These are phyloP conservation scores for Seira musarum DNA, from an alignment of 2,888 invertebrate genomes.

Conservation along the genomic window DNA sequence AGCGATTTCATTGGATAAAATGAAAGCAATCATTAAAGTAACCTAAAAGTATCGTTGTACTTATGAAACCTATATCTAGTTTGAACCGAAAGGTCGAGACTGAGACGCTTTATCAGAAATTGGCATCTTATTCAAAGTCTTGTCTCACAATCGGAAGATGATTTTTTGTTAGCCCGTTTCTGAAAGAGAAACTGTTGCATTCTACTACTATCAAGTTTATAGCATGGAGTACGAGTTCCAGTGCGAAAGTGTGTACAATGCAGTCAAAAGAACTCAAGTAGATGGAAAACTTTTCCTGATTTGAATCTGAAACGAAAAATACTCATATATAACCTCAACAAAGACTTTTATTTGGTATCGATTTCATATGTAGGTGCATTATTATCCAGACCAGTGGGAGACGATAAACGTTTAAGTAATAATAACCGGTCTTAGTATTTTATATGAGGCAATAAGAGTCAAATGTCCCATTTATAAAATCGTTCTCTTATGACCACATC, in stretches of 20 bases:
- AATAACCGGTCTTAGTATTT: conserved; percentile 22
- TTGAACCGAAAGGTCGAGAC: no score
- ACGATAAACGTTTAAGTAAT: conserved; percentile 33
- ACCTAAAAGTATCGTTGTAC: no score
- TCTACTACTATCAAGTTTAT: conserved; percentile 25
- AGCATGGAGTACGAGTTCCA: not conserved
- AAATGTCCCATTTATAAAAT: conserved; percentile 35
- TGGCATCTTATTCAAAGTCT: conserved; percentile 38
- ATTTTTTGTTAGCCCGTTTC: not conserved
- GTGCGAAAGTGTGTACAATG: no score
- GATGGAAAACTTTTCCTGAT: conserved; percentile 18
- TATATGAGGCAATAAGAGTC: conserved; percentile 27
- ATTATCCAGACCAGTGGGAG: conserved; percentile 24
- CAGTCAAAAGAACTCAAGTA: no score
- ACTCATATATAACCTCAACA: conserved; percentile 30
- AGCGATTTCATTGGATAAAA: no score
- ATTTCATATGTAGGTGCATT: conserved; percentile 40
- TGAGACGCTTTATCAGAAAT: conserved; percentile 31
- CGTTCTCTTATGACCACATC: no score
- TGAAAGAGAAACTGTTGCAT: conserved; percentile 34
- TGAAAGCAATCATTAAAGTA: no score
- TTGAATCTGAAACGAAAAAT: conserved; percentile 22
- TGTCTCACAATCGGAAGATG: not conserved
- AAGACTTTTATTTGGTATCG: conserved; percentile 51
- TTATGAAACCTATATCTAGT: no score